Conservation (phyloP, 92 coral and sea anemone genomes). For the Porites cylindrica region DNA sequence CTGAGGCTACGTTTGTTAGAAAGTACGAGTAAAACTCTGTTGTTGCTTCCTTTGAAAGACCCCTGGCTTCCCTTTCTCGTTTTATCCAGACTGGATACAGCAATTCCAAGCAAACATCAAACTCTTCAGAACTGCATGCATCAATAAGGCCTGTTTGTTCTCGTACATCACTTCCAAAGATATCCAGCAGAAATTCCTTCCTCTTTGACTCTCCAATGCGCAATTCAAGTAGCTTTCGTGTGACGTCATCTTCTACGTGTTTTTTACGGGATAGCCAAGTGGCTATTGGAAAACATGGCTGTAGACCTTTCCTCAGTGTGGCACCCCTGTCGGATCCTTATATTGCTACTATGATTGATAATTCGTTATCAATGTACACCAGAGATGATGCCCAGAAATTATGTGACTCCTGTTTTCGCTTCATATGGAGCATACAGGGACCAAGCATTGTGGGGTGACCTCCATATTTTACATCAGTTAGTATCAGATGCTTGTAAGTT, state of each 20-base stretch:
- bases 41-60: conserved; percentile 23
- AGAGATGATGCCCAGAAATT: conserved; percentile 50
- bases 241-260: conserved; percentile 56
- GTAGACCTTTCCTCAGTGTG: conserved; percentile 51
- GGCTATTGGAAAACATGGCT: conserved; percentile 51
- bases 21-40: conserved; percentile 58
- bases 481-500: conserved; percentile 50
- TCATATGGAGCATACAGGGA: conserved; percentile 53
- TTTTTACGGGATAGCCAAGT: conserved; percentile 66
- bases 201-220: conserved; percentile 21
- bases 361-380: conserved; percentile 29
- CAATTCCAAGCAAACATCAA: conserved; percentile 41
- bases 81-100: conserved; percentile 39
- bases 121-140: conserved; percentile 50
- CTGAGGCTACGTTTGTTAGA: conserved; percentile 42
- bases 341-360: conserved; percentile 41
- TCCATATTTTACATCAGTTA: conserved; percentile 36
- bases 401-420: conserved; percentile 39
- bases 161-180: conserved; percentile 46
- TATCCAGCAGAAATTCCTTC: conserved; percentile 33
- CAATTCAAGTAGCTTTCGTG: conserved; percentile 41
- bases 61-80: conserved; percentile 41
- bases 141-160: conserved; percentile 58
- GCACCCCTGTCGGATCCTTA: conserved; percentile 58
- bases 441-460: conserved; percentile 61